phyloP scores from a whole-genome alignment of 2,113 vertebrate genomes.

The Potamarius usumacintae region DNA sequence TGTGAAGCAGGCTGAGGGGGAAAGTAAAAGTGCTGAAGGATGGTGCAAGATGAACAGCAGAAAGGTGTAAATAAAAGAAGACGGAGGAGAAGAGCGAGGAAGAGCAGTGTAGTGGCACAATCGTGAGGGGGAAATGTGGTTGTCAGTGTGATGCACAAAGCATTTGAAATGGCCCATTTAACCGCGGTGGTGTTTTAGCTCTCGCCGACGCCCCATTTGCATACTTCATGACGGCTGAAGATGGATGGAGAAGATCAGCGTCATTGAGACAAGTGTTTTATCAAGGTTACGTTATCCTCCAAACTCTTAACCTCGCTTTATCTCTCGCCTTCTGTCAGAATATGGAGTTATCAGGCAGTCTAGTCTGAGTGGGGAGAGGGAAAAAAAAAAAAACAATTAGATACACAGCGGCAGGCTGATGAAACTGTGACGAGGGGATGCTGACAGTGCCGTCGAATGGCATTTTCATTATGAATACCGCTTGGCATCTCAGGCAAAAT shows the following conservation, averaged over 20 bases:
- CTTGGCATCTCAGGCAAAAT: constrained; percentile 41
- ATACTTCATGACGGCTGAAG: constrained; percentile 91
- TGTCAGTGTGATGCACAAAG: constrained; percentile 78
- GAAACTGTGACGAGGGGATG: constrained; percentile 50
- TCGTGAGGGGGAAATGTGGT: constrained; percentile 70
- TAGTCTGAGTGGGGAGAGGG: constrained; percentile 43
- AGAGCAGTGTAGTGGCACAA: constrained; percentile 54
- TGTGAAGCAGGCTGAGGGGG: constrained; percentile 58
- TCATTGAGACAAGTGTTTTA: constrained; percentile 87
- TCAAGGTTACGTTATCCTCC: constrained; percentile 89
- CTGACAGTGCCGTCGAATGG: constrained; percentile 51
- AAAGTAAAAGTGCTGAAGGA: constrained; percentile 32
- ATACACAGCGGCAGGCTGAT: constrained; percentile 42
- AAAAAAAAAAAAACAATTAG: constrained; percentile 31
- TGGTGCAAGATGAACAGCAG: constrained; percentile 18
- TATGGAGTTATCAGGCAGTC: constrained; percentile 72
- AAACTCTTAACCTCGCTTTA: constrained; percentile 80
- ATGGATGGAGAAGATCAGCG: constrained; percentile 87
- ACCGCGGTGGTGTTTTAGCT: constrained; percentile 76
- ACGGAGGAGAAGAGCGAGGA: constrained; percentile 40
- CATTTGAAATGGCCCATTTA: constrained; percentile 87
- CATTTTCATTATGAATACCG: constrained; percentile 54
- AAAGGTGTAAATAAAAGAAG: constrained; percentile 34
- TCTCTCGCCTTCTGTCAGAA: constrained; percentile 69
- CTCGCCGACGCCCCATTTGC: constrained; percentile 80